Evolutionary conservation across 2,888 invertebrate genomes (phyloP), one percentile per base, ranked within the genome.

Genomic region (Candidula unifasciata): DNA sequence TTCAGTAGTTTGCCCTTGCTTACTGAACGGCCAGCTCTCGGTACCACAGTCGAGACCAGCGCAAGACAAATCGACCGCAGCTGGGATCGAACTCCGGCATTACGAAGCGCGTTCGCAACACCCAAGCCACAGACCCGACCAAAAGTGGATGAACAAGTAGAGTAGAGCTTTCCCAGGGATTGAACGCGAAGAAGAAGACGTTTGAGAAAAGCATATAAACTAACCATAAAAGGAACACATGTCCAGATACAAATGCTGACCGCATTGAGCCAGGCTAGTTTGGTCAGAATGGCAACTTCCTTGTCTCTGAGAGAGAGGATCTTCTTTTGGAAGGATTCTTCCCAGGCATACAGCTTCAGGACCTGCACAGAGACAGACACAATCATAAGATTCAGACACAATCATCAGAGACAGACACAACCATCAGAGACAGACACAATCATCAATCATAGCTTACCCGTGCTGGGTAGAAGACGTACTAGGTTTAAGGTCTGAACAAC

Each of bases 281-380:
- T 96, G 93, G 96, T 97, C 87, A 98, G 95, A 24, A 97, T 96
- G 8, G 96, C 95, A 93, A 98, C 96, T 94, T 99, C 98, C 92
- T 96, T 96, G 88, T 95, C 95, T 91, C 99, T 95, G 89, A 98
- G 97, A 91, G 96, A 95, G 89, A 97, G 94, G 88, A 99, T 96
- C 95, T 97, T 97, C 78, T 96, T 95, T 93, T 97, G 96, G 92
- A 98, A 98, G 89, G 97, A 97, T 2, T 96, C 96, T 93, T 98
- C 98, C 98, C 98, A 97, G 0, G 97, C 98, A 92, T 98, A 98
- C 93, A 98, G 95, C 94, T 98, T 98, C 88, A 98, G 80, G 52
- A 93, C 92, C 92, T 92, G 83, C 2, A 84, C 64, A 76, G n/a
- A n/a, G n/a, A n/a, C 64, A 64, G 64, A 64, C 64, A 64, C 21